Evolutionary conservation across 2,888 invertebrate species (phyloP).

Genomic region (Tenthredo scrophulariae): DNA sequence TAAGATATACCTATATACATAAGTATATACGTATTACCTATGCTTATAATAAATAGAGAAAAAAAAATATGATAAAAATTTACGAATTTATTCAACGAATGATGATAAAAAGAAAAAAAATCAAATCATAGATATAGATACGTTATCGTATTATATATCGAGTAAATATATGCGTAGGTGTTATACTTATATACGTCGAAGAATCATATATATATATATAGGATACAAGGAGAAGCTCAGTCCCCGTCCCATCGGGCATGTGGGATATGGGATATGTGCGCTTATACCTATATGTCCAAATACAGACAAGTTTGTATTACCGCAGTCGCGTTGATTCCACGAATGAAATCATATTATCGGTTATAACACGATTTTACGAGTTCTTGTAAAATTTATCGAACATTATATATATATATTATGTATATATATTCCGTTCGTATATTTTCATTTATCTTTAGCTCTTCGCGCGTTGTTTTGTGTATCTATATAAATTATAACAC

Average conservation of each 20-base stretch:
- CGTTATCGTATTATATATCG: background rate
- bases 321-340: background rate
- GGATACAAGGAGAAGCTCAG: background rate
- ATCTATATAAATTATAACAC: background rate
- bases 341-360: background rate
- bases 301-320: background rate
- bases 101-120: too few species aligned
- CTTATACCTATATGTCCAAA: background rate
- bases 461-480: background rate
- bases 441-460: background rate
- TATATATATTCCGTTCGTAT: background rate
- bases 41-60: background rate
- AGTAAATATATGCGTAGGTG: conserved; percentile 18
- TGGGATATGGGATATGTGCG: background rate
- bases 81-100: too few species aligned
- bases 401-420: background rate
- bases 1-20: background rate
- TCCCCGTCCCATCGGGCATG: background rate
- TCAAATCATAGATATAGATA: too few species aligned
- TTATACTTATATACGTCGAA: background rate
- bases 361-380: background rate
- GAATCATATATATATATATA: too few species aligned
- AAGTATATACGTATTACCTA: background rate
- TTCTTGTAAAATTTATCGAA: background rate
- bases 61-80: too few species aligned